These are phyloP conservation scores for Lobophora halterata DNA, from an alignment of 2,888 invertebrate species.

Conservation along the genomic window DNA sequence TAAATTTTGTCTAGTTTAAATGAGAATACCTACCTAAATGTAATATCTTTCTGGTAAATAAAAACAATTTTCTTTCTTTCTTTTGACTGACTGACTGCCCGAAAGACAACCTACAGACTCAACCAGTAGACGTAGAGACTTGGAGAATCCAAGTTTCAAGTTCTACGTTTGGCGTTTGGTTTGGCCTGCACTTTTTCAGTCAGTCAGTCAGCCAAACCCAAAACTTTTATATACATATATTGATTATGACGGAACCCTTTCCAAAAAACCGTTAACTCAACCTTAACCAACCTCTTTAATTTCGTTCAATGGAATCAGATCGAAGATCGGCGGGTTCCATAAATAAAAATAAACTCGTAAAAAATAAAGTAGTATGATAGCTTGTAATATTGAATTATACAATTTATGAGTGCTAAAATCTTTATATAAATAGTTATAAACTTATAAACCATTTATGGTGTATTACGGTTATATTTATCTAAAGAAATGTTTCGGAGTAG, in stretches of 20 bases:
- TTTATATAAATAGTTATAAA: constrained; percentile 32
- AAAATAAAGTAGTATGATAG: constrained; percentile 31
- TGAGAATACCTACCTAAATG: too few species aligned
- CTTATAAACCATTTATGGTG: constrained; percentile 26
- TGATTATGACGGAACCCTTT: constrained; percentile 10
- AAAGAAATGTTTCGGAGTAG: constrained; percentile 17
- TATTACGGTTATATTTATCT: constrained; percentile 23
- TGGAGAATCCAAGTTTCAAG: too few species aligned
- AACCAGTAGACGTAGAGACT: too few species aligned
- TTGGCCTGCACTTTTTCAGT: too few species aligned
- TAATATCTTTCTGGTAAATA: too few species aligned
- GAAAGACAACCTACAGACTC: too few species aligned
- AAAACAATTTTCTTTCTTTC: too few species aligned
- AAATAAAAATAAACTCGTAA: constrained; percentile 29
- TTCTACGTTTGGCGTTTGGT: too few species aligned
- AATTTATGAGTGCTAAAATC: constrained; percentile 33
- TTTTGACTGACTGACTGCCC: too few species aligned
- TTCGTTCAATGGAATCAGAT: constrained; percentile 24
- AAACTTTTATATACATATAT: background rate
- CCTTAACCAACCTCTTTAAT: constrained; percentile 19
- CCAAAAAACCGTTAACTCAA: background rate
- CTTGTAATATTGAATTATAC: constrained; percentile 27
- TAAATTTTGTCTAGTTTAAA: too few species aligned
- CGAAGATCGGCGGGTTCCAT: constrained; percentile 21
- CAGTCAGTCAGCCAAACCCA: too few species aligned